These are phyloP conservation scores for Acyrthosiphon pisum DNA, from an alignment of 1,140 invertebrate species.

Conservation along the genomic window DNA sequence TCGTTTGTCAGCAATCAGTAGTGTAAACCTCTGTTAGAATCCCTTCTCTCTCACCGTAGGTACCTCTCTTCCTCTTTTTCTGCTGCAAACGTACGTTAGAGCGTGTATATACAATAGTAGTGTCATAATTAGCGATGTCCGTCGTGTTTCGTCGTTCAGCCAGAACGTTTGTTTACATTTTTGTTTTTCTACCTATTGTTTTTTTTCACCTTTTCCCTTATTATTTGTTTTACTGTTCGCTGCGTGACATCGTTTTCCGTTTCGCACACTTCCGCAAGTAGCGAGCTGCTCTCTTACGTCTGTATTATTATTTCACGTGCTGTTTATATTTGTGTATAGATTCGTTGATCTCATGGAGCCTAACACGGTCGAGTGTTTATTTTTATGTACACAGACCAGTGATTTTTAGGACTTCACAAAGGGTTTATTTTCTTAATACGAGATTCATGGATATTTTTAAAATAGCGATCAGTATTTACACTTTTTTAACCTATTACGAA, in stretches of 20 bases:
- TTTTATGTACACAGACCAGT: background rate
- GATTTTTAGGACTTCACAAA: background rate
- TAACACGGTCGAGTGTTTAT: background rate
- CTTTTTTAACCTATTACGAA: background rate
- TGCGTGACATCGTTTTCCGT: background rate
- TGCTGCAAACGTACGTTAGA: background rate
- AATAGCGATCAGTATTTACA: background rate
- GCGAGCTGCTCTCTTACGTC: background rate
- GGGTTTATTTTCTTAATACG: background rate
- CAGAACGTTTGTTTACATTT: constrained; percentile 13
- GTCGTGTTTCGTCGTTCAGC: background rate
- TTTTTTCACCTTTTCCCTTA: background rate
- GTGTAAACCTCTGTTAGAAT: background rate
- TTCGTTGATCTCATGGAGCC: background rate
- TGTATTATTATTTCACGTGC: background rate
- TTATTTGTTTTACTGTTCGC: background rate
- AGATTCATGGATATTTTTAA: background rate
- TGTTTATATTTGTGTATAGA: background rate
- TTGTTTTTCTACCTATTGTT: background rate
- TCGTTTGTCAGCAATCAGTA: background rate
- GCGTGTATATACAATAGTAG: background rate
- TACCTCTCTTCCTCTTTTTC: background rate
- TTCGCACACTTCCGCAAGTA: background rate
- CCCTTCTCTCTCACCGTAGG: background rate
- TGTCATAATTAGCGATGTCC: constrained; percentile 8